Evolutionary conservation across 2,888 invertebrate species (phyloP).

Genomic region (Choreutis nemorana): DNA sequence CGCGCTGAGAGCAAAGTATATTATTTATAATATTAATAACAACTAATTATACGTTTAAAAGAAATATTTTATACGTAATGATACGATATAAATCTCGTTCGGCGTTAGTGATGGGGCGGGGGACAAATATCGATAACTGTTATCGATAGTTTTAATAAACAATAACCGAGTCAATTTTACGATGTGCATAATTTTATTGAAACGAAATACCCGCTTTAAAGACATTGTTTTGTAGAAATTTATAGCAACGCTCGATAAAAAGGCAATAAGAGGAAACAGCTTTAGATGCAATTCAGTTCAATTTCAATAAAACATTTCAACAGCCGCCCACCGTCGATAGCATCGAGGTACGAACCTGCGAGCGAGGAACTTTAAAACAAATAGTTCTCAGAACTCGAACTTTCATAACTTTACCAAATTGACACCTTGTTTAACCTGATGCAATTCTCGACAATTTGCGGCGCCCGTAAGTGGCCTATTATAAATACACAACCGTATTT

Average conservation of each 20-base stretch:
- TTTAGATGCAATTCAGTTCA: too few relatives aligned
- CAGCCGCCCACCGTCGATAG: slow-evolving; percentile 34
- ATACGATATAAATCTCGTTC: slow-evolving; percentile 61
- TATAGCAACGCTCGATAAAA: too few relatives aligned
- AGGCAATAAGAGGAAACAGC: too few relatives aligned
- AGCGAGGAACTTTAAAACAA: slow-evolving; percentile 56
- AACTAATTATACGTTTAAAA: slow-evolving; percentile 63
- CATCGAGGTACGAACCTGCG: slow-evolving; percentile 24
- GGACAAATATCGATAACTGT: slow-evolving; percentile 10
- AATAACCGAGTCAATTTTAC: too few relatives aligned
- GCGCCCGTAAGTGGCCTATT: slow-evolving; percentile 60
- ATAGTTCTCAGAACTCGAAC: slow-evolving; percentile 56
- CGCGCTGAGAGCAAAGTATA: slow-evolving; percentile 25
- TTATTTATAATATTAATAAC: slow-evolving; percentile 66
- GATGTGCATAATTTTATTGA: too few relatives aligned
- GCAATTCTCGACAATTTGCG: slow-evolving; percentile 61
- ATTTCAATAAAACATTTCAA: slow-evolving; percentile 42
- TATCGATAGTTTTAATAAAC: slow-evolving; percentile 14
- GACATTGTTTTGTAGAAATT: too few relatives aligned
- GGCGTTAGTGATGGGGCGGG: slow-evolving; percentile 26
- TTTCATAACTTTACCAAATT: slow-evolving; percentile 65
- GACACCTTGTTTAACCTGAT: slow-evolving; percentile 60
- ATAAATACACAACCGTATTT: slow-evolving; percentile 32
- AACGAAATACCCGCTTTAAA: too few relatives aligned
- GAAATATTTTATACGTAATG: slow-evolving; percentile 66